phyloP scores from a whole-genome alignment of 2,888 invertebrate species.

The Volucella inanis region DNA sequence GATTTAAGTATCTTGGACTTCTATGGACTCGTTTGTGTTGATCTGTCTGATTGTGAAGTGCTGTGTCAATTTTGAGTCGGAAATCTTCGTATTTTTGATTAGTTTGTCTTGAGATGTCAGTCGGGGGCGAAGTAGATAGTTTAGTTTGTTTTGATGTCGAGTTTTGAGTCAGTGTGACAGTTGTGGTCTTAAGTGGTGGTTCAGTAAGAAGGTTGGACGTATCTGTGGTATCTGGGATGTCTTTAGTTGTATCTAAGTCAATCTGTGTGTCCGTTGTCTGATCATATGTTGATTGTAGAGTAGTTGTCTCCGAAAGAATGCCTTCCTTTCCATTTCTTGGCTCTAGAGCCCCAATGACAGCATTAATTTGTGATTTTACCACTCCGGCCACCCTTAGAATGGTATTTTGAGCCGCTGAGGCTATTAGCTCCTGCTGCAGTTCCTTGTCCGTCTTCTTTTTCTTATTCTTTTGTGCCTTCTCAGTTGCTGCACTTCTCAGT shows the following conservation, averaged over 20 bases:
- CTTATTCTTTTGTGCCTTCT: slow-evolving; percentile 29
- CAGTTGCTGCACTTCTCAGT: slow-evolving; percentile 77
- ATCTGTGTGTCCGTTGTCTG: background rate
- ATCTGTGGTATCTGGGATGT: slow-evolving; percentile 10
- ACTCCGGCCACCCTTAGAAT: slow-evolving; percentile 59
- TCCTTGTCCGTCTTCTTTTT: slow-evolving; percentile 53
- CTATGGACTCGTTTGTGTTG: slow-evolving; percentile 56
- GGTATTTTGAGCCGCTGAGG: slow-evolving; percentile 37
- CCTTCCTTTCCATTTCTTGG: slow-evolving; percentile 28
- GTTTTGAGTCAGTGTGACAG: background rate
- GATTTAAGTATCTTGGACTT: background rate
- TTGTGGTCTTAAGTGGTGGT: slow-evolving; percentile 1
- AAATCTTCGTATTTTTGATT: slow-evolving; percentile 49
- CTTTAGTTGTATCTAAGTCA: background rate
- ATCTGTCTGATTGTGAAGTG: slow-evolving; percentile 50
- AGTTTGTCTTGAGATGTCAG: slow-evolving; percentile 27
- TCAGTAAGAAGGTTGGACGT: background rate
- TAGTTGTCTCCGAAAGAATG: background rate
- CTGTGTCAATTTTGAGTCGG: slow-evolving; percentile 56
- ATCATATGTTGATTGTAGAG: background rate
- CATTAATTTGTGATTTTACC: slow-evolving; percentile 48
- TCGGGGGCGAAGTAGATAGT: background rate
- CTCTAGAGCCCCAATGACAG: slow-evolving; percentile 39
- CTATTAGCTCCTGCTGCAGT: slow-evolving; percentile 7
- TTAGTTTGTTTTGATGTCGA: background rate